Evolutionary conservation across 2,797 vertebrate species (phyloP).

Genomic region (Danio kyathit): DNA sequence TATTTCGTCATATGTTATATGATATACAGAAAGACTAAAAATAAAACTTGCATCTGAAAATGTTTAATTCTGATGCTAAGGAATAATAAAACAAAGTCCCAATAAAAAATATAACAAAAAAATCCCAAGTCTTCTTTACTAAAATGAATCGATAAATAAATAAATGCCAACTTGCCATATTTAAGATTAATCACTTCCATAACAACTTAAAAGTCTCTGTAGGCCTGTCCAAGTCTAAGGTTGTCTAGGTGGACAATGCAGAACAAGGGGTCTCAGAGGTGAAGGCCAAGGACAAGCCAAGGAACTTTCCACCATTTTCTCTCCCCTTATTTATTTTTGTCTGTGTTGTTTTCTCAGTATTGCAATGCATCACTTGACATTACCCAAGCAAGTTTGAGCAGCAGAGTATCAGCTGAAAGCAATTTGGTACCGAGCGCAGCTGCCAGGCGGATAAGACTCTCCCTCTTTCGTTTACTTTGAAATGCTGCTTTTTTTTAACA

Average conservation of each 20-base stretch:
- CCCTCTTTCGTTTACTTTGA: constrained; percentile 95
- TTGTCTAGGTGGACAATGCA: constrained; percentile 15
- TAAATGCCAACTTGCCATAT: constrained; percentile 13
- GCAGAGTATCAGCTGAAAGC: constrained; percentile 93
- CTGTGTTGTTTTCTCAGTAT: constrained; percentile 85
- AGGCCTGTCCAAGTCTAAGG: neutral
- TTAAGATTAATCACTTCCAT: neutral
- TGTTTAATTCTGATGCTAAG: no score
- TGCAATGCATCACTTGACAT: constrained; percentile 89
- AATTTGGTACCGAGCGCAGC: constrained; percentile 91
- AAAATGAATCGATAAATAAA: neutral
- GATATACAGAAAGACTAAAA: no score
- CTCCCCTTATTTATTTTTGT: constrained; percentile 82
- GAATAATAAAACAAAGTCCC: no score
- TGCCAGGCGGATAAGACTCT: constrained; percentile 93
- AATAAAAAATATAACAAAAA: no score
- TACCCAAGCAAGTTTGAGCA: constrained; percentile 91
- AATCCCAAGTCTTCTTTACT: neutral
- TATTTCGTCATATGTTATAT: no score
- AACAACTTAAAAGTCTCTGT: neutral
- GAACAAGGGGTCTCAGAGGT: constrained; percentile 50
- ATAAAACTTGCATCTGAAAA: no score
- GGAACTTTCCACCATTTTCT: constrained; percentile 81
- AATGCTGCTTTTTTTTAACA: constrained; percentile 92
- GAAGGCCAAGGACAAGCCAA: constrained; percentile 69